Evolutionary conservation across 2,113 vertebrate genomes (phyloP), one percentile per base, ranked within the genome.

Genomic region (Entelurus aequoreus): DNA sequence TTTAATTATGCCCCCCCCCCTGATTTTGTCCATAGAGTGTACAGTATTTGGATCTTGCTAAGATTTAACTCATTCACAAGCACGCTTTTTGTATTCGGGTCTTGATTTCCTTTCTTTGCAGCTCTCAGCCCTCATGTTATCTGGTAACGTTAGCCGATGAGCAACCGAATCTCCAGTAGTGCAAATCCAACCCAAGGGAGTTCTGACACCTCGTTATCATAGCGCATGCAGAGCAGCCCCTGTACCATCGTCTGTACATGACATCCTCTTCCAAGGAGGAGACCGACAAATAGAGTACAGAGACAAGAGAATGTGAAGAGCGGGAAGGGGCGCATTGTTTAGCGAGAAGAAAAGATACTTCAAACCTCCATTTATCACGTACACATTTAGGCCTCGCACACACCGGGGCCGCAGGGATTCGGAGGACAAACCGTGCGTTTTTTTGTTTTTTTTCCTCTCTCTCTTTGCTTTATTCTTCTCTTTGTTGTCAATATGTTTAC

Each of bases 121-220:
- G 14, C 4, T 1, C 48, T 47, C 14, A 8, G 5, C 13, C 6
- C 4, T 37, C 1, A 2, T 52, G 63, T 71, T 65, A 79, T 79
- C 76, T 71, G 75, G 68, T 52, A 52, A 65, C 64, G 65, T 82
- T 72, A 73, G 74, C 68, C 46, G 36, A 68, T 52, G 57, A 74
- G 59, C 55, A 64, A 66, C 50, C 49, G 72, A 71, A 80, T 78
- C 63, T 84, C 65, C 69, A 68, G 66, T 54, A 65, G 65, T 71
- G 69, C 66, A 80, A 74, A 86, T 84, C 62, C 73, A 63, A 67
- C 79, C 58, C 52, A 5, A 54, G 71, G 78, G 77, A 70, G 69
- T 72, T 60, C 61, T 78, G 73, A 75, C 77, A 85, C 74, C 69
- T 79, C 72, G 75, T 75, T 81, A 78, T 80, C 79, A 66, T 68